Conservation (phyloP, 2,113 vertebrate species). For the Bombycilla garrulus region DNA sequence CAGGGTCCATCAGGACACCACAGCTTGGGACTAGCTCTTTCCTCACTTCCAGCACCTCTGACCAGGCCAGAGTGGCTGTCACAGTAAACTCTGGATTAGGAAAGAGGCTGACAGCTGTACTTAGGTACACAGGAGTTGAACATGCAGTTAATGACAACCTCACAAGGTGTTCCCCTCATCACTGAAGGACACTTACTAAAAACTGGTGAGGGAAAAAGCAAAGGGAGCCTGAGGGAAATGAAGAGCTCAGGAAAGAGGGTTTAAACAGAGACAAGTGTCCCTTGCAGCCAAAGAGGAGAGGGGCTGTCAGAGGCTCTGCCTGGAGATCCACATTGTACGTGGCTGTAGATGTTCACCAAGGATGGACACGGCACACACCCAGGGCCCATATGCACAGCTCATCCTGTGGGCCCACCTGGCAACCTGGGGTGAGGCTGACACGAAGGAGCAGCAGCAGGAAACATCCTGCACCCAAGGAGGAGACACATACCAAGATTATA, state of each 20-base stretch:
- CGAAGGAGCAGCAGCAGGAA: not conserved
- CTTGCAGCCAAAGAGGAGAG: not conserved
- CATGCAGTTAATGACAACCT: not conserved
- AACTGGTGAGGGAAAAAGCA: not conserved
- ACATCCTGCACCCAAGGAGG: not conserved
- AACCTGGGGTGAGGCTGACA: not conserved
- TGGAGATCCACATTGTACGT: rapidly evolving
- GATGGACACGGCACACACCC: not conserved
- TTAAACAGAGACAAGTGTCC: rapidly evolving
- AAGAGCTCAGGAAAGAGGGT: not conserved
- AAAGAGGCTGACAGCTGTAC: not conserved
- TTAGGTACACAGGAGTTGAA: not conserved
- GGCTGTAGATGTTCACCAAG: not conserved
- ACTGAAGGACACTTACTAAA: not conserved
- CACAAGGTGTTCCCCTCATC: not conserved
- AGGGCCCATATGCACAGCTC: not conserved
- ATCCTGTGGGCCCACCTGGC: not conserved
- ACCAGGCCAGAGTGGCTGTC: not conserved
- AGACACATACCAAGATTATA: not conserved
- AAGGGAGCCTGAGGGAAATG: not conserved
- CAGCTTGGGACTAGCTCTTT: not conserved
- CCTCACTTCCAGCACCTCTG: not conserved
- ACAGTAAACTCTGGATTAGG: not conserved
- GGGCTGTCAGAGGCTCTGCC: not conserved
- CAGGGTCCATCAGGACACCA: not conserved